Conservation (phyloP, 2,888 invertebrate genomes). For the Prenolepis imparis region DNA sequence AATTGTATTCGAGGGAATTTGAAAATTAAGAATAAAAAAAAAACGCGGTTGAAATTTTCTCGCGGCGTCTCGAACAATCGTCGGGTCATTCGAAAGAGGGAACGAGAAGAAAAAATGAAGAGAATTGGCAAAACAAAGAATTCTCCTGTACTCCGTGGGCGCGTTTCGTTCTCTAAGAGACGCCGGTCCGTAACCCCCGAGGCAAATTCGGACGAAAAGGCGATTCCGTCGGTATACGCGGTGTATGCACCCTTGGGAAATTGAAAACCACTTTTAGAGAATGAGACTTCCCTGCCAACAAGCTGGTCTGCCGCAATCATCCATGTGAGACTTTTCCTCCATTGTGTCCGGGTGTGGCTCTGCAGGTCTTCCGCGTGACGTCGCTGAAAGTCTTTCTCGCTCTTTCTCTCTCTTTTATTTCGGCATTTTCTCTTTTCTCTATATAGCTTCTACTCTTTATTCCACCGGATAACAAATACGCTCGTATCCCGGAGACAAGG, state of each 20-base stretch:
- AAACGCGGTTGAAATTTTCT: neutral
- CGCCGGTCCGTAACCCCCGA: conserved; percentile 36
- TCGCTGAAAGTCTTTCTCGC: conserved; percentile 83
- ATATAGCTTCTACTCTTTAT: conserved; percentile 54
- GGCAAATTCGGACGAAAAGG: conserved; percentile 61
- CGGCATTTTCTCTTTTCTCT: conserved; percentile 52
- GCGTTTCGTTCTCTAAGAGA: conserved; percentile 47
- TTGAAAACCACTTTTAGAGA: conserved; percentile 86
- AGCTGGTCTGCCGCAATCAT: conserved; percentile 86
- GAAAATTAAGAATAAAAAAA: neutral
- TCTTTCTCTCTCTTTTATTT: conserved; percentile 61
- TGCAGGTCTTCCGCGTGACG: conserved; percentile 83
- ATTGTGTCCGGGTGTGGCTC: conserved; percentile 82
- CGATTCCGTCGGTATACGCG: conserved; percentile 64
- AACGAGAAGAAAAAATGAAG: conserved; percentile 8
- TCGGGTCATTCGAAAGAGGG: neutral
- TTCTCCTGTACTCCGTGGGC: conserved; percentile 29
- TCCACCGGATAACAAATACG: conserved; percentile 65
- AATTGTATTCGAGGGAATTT: neutral
- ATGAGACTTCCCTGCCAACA: conserved; percentile 86
- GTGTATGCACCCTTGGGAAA: conserved; percentile 84
- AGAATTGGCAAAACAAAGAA: conserved; percentile 43
- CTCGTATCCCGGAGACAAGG: conserved; percentile 61
- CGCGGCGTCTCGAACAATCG: conserved; percentile 25
- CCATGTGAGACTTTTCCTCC: conserved; percentile 84